Percentiles rank a stretch among this genome's conserved stretches.
These are phyloP conservation scores for Scelioninae gen. 1 DNA, from an alignment of 2,888 invertebrate species.

Conservation along the genomic window DNA sequence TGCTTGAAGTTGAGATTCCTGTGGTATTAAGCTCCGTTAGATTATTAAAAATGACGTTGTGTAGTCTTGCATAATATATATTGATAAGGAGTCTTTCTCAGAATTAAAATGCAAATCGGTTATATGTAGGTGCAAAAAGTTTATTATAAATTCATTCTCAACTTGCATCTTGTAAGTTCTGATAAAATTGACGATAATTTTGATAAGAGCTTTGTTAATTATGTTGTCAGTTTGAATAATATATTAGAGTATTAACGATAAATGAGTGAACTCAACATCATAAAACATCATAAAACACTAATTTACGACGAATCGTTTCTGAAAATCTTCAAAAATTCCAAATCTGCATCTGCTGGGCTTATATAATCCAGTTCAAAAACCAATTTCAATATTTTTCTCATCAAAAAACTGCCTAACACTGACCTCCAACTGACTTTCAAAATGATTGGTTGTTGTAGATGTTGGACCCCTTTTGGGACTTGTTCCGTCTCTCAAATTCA, in stretches of 20 bases:
- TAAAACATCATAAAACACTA: too few species aligned
- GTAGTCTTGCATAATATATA: background rate
- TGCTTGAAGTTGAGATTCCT: too few species aligned
- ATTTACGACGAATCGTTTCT: background rate
- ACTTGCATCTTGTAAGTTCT: background rate
- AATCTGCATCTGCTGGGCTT: too few species aligned
- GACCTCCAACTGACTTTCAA: too few species aligned
- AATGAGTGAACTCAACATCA: too few species aligned
- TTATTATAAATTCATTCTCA: constrained; percentile 4
- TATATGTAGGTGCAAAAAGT: background rate
- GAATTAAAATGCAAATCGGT: constrained; percentile 6
- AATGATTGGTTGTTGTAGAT: too few species aligned
- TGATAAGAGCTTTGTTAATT: constrained; percentile 8
- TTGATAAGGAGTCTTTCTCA: background rate
- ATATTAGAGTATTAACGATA: background rate
- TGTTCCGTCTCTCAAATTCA: too few species aligned
- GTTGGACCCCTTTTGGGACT: too few species aligned
- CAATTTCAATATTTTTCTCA: too few species aligned
- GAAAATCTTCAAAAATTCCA: too few species aligned
- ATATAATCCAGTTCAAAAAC: too few species aligned
- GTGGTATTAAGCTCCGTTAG: background rate
- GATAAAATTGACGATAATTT: background rate
- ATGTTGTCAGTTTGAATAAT: background rate
- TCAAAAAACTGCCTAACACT: too few species aligned
- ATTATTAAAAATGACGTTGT: background rate